Percentiles rank a stretch among this genome's conserved stretches.
Conservation (phyloP, 2,888 invertebrate genomes). For the Strigamia maritima region DNA sequence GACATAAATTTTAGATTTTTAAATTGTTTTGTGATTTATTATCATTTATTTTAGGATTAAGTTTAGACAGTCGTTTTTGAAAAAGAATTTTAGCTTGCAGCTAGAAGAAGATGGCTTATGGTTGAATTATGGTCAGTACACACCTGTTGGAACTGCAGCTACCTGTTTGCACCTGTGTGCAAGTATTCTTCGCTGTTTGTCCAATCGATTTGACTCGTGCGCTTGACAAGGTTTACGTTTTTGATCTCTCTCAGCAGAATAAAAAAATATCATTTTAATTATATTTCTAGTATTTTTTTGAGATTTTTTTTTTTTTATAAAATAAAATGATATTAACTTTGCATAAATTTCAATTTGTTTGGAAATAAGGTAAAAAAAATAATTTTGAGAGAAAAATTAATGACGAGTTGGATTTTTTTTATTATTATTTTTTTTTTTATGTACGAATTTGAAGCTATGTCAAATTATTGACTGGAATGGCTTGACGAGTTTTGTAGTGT, state of each 20-base stretch:
- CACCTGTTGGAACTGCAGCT: slow-evolving; percentile 9
- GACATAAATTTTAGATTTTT: too few species aligned
- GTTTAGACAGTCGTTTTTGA: neutral
- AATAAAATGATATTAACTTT: neutral
- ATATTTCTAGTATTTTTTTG: neutral
- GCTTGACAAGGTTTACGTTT: neutral
- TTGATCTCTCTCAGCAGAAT: neutral
- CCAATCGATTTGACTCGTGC: slow-evolving; percentile 27
- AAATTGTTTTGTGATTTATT: neutral
- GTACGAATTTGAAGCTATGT: neutral
- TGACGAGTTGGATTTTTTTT: neutral
- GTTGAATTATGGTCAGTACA: slow-evolving; percentile 21
- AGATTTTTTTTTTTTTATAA: neutral
- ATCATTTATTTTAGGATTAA: neutral
- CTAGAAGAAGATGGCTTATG: neutral
- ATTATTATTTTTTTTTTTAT: neutral
- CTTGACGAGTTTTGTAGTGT: neutral
- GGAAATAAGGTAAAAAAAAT: neutral
- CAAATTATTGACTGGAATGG: neutral
- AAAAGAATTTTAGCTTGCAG: neutral
- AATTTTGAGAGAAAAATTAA: neutral
- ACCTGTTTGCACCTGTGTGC: slow-evolving; percentile 27
- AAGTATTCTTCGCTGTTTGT: slow-evolving; percentile 27
- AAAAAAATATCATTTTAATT: neutral
- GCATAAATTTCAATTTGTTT: neutral